phyloP scores from a whole-genome alignment of 2,797 vertebrate genomes.

The Melanotaenia parkinsoni region DNA sequence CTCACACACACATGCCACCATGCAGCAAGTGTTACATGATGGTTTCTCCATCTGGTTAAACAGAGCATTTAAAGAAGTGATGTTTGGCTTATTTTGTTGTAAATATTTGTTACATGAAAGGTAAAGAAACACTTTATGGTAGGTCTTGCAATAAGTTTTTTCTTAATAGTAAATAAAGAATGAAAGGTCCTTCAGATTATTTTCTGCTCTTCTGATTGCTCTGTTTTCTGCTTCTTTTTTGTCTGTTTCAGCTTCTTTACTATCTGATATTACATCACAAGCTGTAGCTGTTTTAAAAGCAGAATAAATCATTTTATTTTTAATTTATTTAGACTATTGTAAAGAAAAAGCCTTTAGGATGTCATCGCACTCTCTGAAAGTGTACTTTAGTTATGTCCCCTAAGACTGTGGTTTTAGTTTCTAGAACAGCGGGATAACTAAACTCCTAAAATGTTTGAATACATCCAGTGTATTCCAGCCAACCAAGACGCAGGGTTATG shows the following conservation, averaged over 20 bases:
- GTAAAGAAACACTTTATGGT: background rate
- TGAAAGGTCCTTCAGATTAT: background rate
- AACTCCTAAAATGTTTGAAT: conserved; percentile 11
- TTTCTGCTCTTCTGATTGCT: background rate
- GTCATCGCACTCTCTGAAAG: background rate
- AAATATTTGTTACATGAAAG: background rate
- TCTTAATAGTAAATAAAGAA: too few species aligned
- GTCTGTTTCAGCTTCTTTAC: too few species aligned
- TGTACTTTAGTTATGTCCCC: background rate
- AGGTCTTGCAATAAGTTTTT: background rate
- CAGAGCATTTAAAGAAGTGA: background rate
- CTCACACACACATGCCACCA: conserved; percentile 42
- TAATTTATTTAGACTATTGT: background rate
- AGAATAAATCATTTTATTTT: background rate
- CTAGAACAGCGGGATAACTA: background rate
- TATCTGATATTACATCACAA: background rate
- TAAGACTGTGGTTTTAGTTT: background rate
- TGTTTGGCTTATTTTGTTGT: background rate
- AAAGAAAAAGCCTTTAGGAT: background rate
- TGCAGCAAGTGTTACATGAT: conserved; percentile 28
- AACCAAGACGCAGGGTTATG: background rate
- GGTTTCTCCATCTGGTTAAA: conserved; percentile 6
- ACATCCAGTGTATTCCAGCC: background rate
- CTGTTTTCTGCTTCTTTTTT: background rate
- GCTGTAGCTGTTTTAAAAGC: background rate